Evolutionary conservation across 2,797 vertebrate species (phyloP), one percentile per base, ranked within the genome.

Genomic region (Rhodeus uyekii): DNA sequence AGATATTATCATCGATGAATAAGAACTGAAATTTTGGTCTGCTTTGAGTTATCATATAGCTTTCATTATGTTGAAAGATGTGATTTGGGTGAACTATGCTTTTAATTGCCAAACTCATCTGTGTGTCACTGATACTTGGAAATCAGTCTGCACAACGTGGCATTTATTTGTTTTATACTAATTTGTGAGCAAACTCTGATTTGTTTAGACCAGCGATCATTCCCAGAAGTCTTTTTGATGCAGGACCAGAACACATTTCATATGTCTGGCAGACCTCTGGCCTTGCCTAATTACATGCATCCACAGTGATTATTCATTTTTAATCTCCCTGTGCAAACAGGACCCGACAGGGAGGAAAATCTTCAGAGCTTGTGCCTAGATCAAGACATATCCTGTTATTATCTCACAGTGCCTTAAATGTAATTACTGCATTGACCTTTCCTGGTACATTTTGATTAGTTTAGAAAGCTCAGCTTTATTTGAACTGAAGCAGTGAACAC

Each of bases 371-470:
- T 19, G 73, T 65, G 50, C 67, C 8, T 38, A 75, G 77, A 72
- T 82, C 39, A 61, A 72, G 67, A 67, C 60, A 58, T 60, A 64
- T 81, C 63, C 63, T 81, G 74, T 80, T 85, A 82, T 76, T 61
- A 82, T 83, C 61, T 82, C 76, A 64, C 65, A 77, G 48, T 86
- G 76, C 81, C 75, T 78, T 84, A 73, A 83, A 82, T 81, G 74
- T 81, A 84, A 84, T 87, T 83, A 84, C 75, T 63, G 76, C 82
- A 67, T 67, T 81, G 80, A 87, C 84, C 82, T 87, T 87, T 88
- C 46, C 27, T 22, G 14, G 83, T 63, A 78, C 63, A 64, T 67
- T 80, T 80, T 86, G 76, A 79, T 87, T 84, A 76, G 80, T 85
- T 83, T 61, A 78, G 81, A 67, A 48, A 55, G 39, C 68, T 42